A percentile compares a stretch with the other conserved stretches of the same genome.
Conservation (phyloP, 2,888 invertebrate species). For the Magallana nippona region DNA sequence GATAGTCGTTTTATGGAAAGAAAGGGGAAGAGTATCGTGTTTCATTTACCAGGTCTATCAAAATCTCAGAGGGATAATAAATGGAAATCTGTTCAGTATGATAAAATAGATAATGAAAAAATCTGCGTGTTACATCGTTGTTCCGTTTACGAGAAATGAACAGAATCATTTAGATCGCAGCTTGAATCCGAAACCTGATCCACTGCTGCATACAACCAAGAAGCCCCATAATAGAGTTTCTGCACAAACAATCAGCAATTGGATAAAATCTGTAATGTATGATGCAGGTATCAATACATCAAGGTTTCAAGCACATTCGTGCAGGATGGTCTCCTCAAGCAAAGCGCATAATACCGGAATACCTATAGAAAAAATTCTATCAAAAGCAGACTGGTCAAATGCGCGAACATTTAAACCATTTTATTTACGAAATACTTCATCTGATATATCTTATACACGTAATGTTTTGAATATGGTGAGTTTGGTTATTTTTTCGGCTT, state of each 20-base stretch:
- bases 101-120: conserved; percentile 2
- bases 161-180: neutral
- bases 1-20: conserved; percentile 26
- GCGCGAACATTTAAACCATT: too few relatives aligned
- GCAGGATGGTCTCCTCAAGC: too few relatives aligned
- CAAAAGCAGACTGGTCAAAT: too few relatives aligned
- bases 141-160: neutral
- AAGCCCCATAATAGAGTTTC: neutral
- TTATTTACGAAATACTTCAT: too few relatives aligned
- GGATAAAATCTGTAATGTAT: conserved; percentile 31
- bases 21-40: neutral
- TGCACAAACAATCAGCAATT: conserved; percentile 30
- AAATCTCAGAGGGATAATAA: conserved; percentile 34
- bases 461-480: conserved; percentile 20
- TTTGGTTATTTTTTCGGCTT: neutral
- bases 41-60: conserved; percentile 39
- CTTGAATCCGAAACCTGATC: neutral
- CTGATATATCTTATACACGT: too few relatives aligned
- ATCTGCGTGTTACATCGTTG: neutral
- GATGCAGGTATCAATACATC: conserved; percentile 3
- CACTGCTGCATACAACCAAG: neutral
- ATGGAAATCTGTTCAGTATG: conserved; percentile 26
- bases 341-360: too few relatives aligned
- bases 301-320: neutral
- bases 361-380: too few relatives aligned